Percentiles rank a stretch among this genome's conserved stretches.
phyloP scores from a whole-genome alignment of 1,140 invertebrate species.

The Penaeus chinensis region DNA sequence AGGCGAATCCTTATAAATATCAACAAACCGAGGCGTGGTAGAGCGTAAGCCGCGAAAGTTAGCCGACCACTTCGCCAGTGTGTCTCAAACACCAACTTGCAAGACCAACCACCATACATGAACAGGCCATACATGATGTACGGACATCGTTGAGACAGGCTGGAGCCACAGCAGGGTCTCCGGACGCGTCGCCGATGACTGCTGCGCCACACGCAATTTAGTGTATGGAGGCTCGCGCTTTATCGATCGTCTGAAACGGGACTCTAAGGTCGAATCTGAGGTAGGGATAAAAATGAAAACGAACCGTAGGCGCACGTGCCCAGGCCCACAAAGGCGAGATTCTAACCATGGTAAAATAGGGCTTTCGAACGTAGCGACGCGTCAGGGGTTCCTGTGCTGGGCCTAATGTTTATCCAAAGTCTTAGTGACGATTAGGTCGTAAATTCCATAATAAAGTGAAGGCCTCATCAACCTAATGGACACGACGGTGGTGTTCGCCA shows the following conservation, averaged over 20 bases:
- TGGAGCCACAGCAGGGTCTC: neutral
- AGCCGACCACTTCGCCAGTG: too few relatives aligned
- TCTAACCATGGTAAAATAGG: neutral
- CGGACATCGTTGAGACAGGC: too few relatives aligned
- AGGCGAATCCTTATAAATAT: too few relatives aligned
- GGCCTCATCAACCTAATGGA: conserved; percentile 59
- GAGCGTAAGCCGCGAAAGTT: too few relatives aligned
- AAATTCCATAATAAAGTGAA: conserved; percentile 61
- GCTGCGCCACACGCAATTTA: conserved; percentile 41
- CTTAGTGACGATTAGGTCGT: conserved; percentile 56
- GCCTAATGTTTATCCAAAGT: conserved; percentile 59
- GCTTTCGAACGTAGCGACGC: conserved; percentile 1
- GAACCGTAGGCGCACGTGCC: conserved; percentile 44
- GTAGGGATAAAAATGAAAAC: conserved; percentile 46
- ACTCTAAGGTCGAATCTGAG: conserved; percentile 47
- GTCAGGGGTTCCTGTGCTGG: conserved; percentile 35
- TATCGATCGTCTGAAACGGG: conserved; percentile 36
- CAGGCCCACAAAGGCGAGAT: neutral
- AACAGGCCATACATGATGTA: too few relatives aligned
- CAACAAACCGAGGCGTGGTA: too few relatives aligned
- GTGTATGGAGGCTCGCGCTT: conserved; percentile 48
- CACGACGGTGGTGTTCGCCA: conserved; percentile 24
- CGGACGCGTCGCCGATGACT: conserved; percentile 14
- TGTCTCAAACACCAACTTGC: too few relatives aligned
- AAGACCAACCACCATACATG: too few relatives aligned